These are phyloP conservation scores for Ptychochromis oligacanthus DNA, from an alignment of 2,113 vertebrate species.

Conservation along the genomic window DNA sequence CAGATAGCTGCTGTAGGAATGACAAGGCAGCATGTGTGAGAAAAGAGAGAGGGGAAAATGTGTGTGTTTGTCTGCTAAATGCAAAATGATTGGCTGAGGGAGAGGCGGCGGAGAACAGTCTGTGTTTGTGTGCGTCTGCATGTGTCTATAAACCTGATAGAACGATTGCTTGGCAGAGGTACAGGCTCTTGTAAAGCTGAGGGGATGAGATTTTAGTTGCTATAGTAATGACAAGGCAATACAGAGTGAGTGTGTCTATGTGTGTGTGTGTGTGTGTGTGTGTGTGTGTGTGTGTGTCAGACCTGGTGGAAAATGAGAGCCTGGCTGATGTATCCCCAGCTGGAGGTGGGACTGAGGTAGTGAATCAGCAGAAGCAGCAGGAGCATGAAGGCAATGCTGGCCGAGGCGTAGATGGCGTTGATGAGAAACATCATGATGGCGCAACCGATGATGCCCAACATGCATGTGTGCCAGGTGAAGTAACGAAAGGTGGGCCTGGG, in stretches of 20 bases:
- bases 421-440: constrained; percentile 93
- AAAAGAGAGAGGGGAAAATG: constrained; percentile 7
- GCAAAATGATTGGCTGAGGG: constrained; percentile 45
- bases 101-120: constrained; percentile 24
- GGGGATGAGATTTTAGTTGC: constrained; percentile 70
- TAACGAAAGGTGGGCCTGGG: constrained; percentile 90
- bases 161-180: constrained; percentile 66
- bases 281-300: constrained; percentile 19
- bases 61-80: constrained; percentile 54
- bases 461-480: constrained; percentile 92
- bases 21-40: constrained; percentile 46
- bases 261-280: neutral
- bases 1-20: constrained; percentile 58
- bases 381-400: constrained; percentile 89
- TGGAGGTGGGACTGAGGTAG: constrained; percentile 90
- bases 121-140: constrained; percentile 35
- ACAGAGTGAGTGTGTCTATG: constrained; percentile 24
- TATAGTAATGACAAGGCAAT: constrained; percentile 67
- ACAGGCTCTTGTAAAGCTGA: constrained; percentile 63
- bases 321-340: constrained; percentile 94
- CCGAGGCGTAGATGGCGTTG: constrained; percentile 88
- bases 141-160: constrained; percentile 64
- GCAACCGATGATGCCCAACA: constrained; percentile 88
- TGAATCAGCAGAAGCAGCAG: constrained; percentile 89
- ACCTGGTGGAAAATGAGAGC: constrained; percentile 96